Base-by-base conservation (phyloP, 2,888 invertebrate species). In the Tenodera sinensis region DNA sequence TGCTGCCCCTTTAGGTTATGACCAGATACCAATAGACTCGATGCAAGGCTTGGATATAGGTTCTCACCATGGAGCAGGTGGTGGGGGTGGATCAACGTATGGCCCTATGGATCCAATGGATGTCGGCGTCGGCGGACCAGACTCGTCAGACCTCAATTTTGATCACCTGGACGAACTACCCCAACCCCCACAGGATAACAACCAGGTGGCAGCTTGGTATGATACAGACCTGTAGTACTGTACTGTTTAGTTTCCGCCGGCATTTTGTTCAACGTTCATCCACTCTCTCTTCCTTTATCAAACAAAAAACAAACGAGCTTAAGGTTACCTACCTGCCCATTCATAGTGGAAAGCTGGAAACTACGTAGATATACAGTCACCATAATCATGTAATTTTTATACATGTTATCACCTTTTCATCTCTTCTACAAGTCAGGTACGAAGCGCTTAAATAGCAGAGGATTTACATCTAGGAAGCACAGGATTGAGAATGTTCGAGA, bases 1-100 rank as follows among this genome's bases (percentile, higher is more conserved):
- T 71, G 54, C 54, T 71, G 54, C 27, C 25, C 83, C 54, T 83
- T 1, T 94, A 98, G 98, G 98, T 95, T 98, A 98, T 96, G 98
- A 98, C 96, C 97, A 98, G 96, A 97, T 98, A 96, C 98, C 98
- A 95, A 97, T 98, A 96, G 98, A 98, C 95, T 97, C 97, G 92
- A 98, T 98, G 98, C 98, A 98, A 95, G 98, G 98, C 91, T 94
- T 98, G 92, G 98, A 98, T 93, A 97, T 98, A 93, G 97, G 97
- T 93, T 94, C 94, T 89, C 95, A 95, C 91, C 93, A 93, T 90
- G 91, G 90, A 42, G 91, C 90, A 54, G 90, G 91, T 28, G 90
- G 90, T 27, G 89, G 83, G 28, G 90, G 90, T 8, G 90, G 90
- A 83, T 95, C 95, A 91, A 95, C 95, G 88, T 98, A 97, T 93